phyloP scores from a whole-genome alignment of 2,797 vertebrate species.

The Coluber constrictor region DNA sequence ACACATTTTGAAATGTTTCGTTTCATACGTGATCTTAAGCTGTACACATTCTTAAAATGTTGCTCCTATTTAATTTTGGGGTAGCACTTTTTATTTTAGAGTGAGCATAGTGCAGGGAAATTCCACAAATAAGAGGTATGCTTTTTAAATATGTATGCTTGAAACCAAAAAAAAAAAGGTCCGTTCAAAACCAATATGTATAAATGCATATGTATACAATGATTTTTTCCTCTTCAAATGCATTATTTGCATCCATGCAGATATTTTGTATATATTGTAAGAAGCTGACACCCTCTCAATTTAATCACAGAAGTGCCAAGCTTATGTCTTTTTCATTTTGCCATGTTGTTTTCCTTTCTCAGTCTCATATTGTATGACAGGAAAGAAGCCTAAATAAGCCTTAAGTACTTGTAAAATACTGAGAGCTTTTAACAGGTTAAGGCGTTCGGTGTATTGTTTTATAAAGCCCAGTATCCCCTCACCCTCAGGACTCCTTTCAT shows the following conservation, averaged over 20 bases:
- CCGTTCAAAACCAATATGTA: slow-evolving; percentile 60
- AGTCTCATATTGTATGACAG: slow-evolving; percentile 61
- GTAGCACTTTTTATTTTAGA: slow-evolving; percentile 76
- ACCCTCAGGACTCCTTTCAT: slow-evolving; percentile 1
- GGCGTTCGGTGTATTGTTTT: slow-evolving; percentile 43
- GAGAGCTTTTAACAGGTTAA: slow-evolving; percentile 61
- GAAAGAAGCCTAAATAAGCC: slow-evolving; percentile 68
- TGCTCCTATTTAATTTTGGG: slow-evolving; percentile 53
- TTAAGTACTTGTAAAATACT: slow-evolving; percentile 66
- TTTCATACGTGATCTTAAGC: slow-evolving; percentile 59
- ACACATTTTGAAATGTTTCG: slow-evolving; percentile 70
- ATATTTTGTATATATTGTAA: slow-evolving; percentile 66
- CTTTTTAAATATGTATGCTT: slow-evolving; percentile 68
- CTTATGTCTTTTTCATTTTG: slow-evolving; percentile 60
- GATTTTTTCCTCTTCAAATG: slow-evolving; percentile 62
- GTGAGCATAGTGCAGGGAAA: slow-evolving; percentile 69
- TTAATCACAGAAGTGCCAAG: slow-evolving; percentile 78
- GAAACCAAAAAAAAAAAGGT: slow-evolving; percentile 67
- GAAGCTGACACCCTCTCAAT: slow-evolving; percentile 67
- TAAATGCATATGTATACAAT: slow-evolving; percentile 67
- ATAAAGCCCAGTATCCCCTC: background rate
- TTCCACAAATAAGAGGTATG: slow-evolving; percentile 65
- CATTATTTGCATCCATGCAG: slow-evolving; percentile 60
- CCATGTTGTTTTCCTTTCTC: slow-evolving; percentile 52
- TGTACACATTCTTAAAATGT: slow-evolving; percentile 53